Evolutionary conservation across 2,888 invertebrate species (phyloP).

Genomic region (Machimus rusticus): DNA sequence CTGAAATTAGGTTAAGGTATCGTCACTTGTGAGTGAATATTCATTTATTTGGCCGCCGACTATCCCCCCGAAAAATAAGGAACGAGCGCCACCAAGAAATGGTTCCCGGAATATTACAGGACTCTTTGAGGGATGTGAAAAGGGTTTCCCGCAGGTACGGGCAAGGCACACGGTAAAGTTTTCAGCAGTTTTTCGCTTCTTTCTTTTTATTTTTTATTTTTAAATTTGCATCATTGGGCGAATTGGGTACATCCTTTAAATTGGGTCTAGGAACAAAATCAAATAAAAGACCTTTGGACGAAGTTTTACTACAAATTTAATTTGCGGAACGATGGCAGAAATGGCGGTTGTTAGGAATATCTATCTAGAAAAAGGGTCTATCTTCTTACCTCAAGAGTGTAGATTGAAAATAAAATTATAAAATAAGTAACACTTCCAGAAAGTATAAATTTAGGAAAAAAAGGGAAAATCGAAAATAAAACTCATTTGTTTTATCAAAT

Average conservation of each 20-base stretch:
- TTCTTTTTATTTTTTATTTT: not conserved
- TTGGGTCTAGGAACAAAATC: not conserved
- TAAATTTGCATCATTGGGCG: not conserved
- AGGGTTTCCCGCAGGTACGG: not conserved
- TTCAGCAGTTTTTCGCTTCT: not conserved
- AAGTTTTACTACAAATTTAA: not conserved
- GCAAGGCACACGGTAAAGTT: not conserved
- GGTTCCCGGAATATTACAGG: not conserved
- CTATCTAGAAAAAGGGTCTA: not conserved
- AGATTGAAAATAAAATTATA: not conserved
- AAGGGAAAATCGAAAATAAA: too few species aligned
- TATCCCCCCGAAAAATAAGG: not conserved
- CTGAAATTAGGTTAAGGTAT: slow-evolving; percentile 24
- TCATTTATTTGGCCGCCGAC: not conserved
- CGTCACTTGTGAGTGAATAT: slow-evolving; percentile 17
- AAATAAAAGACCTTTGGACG: not conserved
- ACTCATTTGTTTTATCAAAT: too few species aligned
- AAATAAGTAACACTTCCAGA: too few species aligned
- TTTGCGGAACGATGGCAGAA: not conserved
- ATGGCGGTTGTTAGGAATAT: not conserved
- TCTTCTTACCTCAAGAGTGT: not conserved
- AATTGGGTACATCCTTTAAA: not conserved
- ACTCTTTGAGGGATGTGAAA: not conserved
- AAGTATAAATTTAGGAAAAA: too few species aligned
- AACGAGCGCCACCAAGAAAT: not conserved